These are phyloP conservation scores for Drepanosiphum platanoidis DNA, from an alignment of 2,888 invertebrate genomes.

Conservation along the genomic window DNA sequence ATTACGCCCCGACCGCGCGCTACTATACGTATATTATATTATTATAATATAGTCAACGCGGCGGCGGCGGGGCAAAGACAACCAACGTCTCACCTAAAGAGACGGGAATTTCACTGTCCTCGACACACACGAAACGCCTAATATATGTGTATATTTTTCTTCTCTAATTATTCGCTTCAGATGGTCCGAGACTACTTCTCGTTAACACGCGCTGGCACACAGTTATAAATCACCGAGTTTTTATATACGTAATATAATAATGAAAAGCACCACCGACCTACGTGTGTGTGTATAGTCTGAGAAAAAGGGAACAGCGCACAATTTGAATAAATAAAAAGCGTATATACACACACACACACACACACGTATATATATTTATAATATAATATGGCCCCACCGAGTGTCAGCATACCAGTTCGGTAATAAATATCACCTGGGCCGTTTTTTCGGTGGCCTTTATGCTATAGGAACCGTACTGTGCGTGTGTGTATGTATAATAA, in stretches of 20 bases:
- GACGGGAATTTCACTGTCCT: neutral
- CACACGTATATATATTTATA: too few relatives aligned
- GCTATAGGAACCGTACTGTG: neutral
- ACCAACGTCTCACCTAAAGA: neutral
- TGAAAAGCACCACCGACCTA: constrained; percentile 20
- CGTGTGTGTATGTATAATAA: neutral
- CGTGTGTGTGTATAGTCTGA: constrained; percentile 9
- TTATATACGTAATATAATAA: constrained; percentile 22
- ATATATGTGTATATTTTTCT: constrained; percentile 32
- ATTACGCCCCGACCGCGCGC: constrained; percentile 10
- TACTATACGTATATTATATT: neutral
- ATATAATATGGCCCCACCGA: constrained; percentile 26
- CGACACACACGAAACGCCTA: neutral
- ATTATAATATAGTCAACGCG: too few relatives aligned
- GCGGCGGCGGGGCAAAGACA: neutral
- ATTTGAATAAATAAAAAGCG: constrained; percentile 54
- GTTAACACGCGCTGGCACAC: constrained; percentile 37
- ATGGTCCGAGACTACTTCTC: constrained; percentile 40
- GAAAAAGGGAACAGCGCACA: constrained; percentile 48
- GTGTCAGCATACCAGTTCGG: constrained; percentile 56
- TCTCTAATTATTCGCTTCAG: constrained; percentile 49
- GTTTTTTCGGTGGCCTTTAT: constrained; percentile 47
- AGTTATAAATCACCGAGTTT: constrained; percentile 50
- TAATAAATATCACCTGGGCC: constrained; percentile 55
- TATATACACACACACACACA: constrained; percentile 3